Evolutionary conservation across 2,888 invertebrate species (phyloP), one percentile per base, ranked within the genome.

Genomic region (Pardosa pseudoannulata): DNA sequence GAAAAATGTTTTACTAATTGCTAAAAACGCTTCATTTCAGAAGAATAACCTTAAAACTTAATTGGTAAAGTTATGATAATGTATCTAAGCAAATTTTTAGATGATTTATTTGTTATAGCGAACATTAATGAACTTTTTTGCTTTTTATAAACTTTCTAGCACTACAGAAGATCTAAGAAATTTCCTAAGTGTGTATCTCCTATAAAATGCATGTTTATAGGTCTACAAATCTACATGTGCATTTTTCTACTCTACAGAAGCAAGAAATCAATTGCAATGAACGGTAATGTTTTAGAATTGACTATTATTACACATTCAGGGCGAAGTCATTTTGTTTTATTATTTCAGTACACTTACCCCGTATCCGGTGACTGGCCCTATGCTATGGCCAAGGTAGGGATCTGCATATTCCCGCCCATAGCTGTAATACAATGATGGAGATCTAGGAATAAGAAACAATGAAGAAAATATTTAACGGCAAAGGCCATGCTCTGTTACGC

Each of bases 301-400:
- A 80, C 72, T 73, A 80, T 81, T 31, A 74, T 74, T 74, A 81
- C 65, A 80, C 19, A 79, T 41, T 79, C 41, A 41, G 16, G 68
- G 19, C 41, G 31, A 29, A 76, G 56, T 76, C 67, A 78, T 27
- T 32, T 72, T 79, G n/a, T n/a, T 72, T 76, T 46, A 83, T 76
- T 46, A 72, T 23, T 36, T 73, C 82, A 65, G 41, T 28, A 16
- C 73, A 92, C 94, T 95, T 94, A 98, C 98, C 94, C 97, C 97
- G 93, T 98, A 98, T 91, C 98, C 97, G 90, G 98, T 96, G 91
- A 98, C 96, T 90, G 98, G 98, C 91, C 98, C 98, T 92, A 98
- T 97, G 91, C 97, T 95, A 93, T 98, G 97, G 90, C 93, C 97
- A 91, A 98, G 93, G 93, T 97, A 98, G 87, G 97, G 97, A 93